Conservation (phyloP, 2,797 vertebrate genomes). For the Coreius guichenoti region DNA sequence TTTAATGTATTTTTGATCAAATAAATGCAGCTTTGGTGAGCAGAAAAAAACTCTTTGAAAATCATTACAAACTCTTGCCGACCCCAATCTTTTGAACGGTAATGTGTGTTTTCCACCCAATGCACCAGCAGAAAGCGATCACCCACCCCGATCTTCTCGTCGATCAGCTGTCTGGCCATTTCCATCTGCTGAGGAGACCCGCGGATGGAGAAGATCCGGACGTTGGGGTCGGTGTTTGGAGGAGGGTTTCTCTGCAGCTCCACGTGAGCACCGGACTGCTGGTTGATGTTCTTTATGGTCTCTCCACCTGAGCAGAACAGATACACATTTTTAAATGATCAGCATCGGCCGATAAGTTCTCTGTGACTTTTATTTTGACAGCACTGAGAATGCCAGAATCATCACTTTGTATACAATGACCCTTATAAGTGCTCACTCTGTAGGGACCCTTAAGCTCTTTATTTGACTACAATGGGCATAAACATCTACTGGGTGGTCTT, state of each 20-base stretch:
- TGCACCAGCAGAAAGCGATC: slow-evolving; percentile 37
- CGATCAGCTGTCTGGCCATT: slow-evolving; percentile 95
- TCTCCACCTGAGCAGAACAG: slow-evolving; percentile 85
- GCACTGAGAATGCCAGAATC: too few relatives aligned
- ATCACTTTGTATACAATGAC: not conserved
- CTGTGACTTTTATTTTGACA: too few relatives aligned
- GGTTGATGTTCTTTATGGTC: slow-evolving; percentile 98
- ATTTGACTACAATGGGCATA: not conserved
- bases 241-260: slow-evolving; percentile 97
- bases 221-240: slow-evolving; percentile 91
- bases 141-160: slow-evolving; percentile 96
- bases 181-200: slow-evolving; percentile 94
- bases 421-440: not conserved
- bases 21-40: too few relatives aligned
- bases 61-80: not conserved
- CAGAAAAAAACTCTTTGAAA: not conserved
- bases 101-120: not conserved
- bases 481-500: slow-evolving; percentile 7
- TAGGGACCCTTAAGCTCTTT: slow-evolving; percentile 1
- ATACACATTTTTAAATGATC: not conserved
- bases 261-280: slow-evolving; percentile 95
- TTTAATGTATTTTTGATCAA: too few relatives aligned
- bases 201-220: slow-evolving; percentile 95
- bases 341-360: too few relatives aligned
- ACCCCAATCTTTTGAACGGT: not conserved